Conservation (phyloP, 2,797 vertebrate species). For the Girardinus metallicus region DNA sequence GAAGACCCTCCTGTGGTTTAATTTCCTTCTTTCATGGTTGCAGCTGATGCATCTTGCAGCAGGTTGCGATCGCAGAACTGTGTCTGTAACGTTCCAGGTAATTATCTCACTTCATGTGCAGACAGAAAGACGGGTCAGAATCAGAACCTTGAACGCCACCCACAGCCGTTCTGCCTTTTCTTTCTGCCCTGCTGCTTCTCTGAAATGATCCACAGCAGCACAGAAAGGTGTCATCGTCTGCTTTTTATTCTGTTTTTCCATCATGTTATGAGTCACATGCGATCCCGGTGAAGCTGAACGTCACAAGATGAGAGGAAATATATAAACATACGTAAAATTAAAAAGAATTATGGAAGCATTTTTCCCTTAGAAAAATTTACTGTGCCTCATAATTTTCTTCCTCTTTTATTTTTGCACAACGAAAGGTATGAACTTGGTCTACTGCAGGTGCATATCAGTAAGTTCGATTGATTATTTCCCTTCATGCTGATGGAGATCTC, state of each 20-base stretch:
- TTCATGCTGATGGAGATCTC: not conserved
- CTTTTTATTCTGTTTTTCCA: not conserved
- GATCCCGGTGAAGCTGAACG: not conserved
- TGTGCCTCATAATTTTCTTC: not conserved
- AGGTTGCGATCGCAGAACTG: constrained; percentile 19
- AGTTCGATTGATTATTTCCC: not conserved
- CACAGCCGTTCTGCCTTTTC: constrained; percentile 19
- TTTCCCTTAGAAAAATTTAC: not conserved
- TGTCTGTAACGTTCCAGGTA: not conserved
- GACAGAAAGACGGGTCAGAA: not conserved
- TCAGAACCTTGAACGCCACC: constrained; percentile 19
- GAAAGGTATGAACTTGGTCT: not conserved
- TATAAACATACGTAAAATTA: not conserved
- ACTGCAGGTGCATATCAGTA: not conserved
- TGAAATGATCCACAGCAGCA: constrained; percentile 2
- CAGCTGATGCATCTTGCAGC: not conserved
- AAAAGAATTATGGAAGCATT: not conserved
- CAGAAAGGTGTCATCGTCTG: not conserved
- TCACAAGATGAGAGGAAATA: not conserved
- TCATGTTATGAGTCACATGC: not conserved
- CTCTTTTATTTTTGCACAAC: not conserved
- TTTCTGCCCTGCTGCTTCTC: not conserved
- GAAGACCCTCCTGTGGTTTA: constrained; percentile 22
- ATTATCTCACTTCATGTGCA: not conserved
- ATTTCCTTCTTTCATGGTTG: not conserved